These are phyloP conservation scores for Drosophila longiperda DNA, from an alignment of 2,888 invertebrate species.

Conservation along the genomic window DNA sequence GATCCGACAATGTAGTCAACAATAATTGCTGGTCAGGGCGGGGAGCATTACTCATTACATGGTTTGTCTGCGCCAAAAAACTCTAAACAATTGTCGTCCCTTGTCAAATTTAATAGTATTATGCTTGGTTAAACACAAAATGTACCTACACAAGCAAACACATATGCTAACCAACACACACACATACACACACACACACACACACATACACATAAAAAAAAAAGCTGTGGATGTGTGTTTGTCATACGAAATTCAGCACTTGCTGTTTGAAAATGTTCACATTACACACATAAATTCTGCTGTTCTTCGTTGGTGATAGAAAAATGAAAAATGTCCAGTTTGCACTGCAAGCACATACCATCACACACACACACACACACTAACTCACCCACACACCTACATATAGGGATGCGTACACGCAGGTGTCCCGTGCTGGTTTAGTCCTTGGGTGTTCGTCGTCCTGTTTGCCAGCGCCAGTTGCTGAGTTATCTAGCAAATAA, in stretches of 20 bases:
- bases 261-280: conserved; percentile 74
- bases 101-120: conserved; percentile 78
- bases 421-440: conserved; percentile 49
- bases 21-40: background rate
- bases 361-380: conserved; percentile 18
- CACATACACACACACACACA: background rate
- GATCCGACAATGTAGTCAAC: conserved; percentile 51
- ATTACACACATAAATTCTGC: conserved; percentile 72
- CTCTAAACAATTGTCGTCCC: conserved; percentile 73
- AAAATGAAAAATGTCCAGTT: conserved; percentile 77
- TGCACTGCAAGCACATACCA: conserved; percentile 25
- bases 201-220: conserved; percentile 2
- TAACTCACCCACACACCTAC: conserved; percentile 4
- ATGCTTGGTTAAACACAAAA: conserved; percentile 79
- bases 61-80: conserved; percentile 60
- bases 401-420: conserved; percentile 23
- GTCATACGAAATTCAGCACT: conserved; percentile 65
- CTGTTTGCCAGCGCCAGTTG: conserved; percentile 72
- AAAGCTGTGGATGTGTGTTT: background rate
- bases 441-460: conserved; percentile 68
- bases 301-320: conserved; percentile 57
- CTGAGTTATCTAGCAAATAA: conserved; percentile 80
- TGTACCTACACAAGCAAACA: conserved; percentile 47
- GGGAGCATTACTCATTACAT: conserved; percentile 34
- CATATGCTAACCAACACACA: background rate